These are phyloP conservation scores for Brachionus rotundiformis DNA, from an alignment of 1,140 invertebrate genomes.

Conservation along the genomic window DNA sequence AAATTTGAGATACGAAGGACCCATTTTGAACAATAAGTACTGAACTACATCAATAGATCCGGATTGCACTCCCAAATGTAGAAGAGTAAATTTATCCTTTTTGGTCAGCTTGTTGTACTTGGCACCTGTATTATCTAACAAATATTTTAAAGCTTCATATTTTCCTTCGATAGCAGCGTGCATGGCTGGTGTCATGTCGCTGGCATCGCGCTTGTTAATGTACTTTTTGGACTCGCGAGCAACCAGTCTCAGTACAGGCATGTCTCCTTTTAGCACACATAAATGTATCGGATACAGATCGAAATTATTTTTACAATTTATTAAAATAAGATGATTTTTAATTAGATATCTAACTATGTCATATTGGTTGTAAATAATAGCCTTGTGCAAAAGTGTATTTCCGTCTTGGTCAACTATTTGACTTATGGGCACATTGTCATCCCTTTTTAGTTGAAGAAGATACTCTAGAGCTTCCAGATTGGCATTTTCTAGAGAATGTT, in stretches of 20 bases:
- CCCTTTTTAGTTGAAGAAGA: slow-evolving; percentile 35
- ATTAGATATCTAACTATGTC: slow-evolving; percentile 38
- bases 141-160: slow-evolving; percentile 47
- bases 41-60: slow-evolving; percentile 68
- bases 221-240: slow-evolving; percentile 45
- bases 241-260: slow-evolving; percentile 22
- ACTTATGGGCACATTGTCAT: slow-evolving; percentile 30
- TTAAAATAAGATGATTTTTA: slow-evolving; percentile 21
- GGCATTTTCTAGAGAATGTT: slow-evolving; percentile 23
- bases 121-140: slow-evolving; percentile 40
- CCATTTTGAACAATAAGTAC: slow-evolving; percentile 53
- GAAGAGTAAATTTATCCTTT: slow-evolving; percentile 79
- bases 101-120: slow-evolving; percentile 66
- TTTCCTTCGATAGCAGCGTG: slow-evolving; percentile 43
- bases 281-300: slow-evolving; percentile 49
- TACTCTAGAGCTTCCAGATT: slow-evolving; percentile 47
- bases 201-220: slow-evolving; percentile 45
- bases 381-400: slow-evolving; percentile 45
- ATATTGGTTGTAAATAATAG: slow-evolving; percentile 50
- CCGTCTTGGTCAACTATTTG: slow-evolving; percentile 50
- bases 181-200: slow-evolving; percentile 41
- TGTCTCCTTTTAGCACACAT: slow-evolving; percentile 48
- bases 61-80: slow-evolving; percentile 80
- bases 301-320: slow-evolving; percentile 49
- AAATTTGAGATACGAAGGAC: slow-evolving; percentile 36